Percentiles rank a stretch among this genome's conserved stretches.
These are phyloP conservation scores for Emberiza fucata DNA, from an alignment of 2,113 vertebrate genomes.

Conservation along the genomic window DNA sequence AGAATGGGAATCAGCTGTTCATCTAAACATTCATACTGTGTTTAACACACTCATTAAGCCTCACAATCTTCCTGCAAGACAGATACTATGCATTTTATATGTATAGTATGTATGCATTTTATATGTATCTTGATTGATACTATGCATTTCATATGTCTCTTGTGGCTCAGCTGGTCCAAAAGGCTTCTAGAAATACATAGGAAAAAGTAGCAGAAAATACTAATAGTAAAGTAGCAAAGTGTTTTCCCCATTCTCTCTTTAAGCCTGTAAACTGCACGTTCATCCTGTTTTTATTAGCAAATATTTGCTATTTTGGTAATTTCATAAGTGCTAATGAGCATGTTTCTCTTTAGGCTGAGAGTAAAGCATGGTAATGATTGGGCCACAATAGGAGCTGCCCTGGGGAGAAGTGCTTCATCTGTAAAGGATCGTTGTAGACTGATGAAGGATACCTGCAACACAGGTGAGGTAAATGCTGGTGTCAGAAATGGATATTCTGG, in stretches of 20 bases:
- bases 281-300: not conserved
- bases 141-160: not conserved
- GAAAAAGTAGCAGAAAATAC: not conserved
- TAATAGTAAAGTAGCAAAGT: not conserved
- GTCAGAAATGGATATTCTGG: not conserved
- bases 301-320: not conserved
- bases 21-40: not conserved
- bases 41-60: not conserved
- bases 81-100: not conserved
- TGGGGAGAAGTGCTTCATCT: constrained; percentile 95
- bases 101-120: not conserved
- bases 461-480: constrained; percentile 75
- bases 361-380: constrained; percentile 97
- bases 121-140: not conserved
- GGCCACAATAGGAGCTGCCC: constrained; percentile 94
- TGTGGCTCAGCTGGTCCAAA: not conserved
- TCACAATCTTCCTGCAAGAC: not conserved
- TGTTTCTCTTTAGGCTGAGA: constrained; percentile 80
- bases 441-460: constrained; percentile 99
- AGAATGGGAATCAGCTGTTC: not conserved
- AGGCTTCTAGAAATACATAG: not conserved
- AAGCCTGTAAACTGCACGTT: not conserved
- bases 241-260: not conserved
- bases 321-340: constrained; percentile 14
- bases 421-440: constrained; percentile 96